Evolutionary conservation across 2,113 vertebrate species (phyloP).

Genomic region (Albula goreensis): DNA sequence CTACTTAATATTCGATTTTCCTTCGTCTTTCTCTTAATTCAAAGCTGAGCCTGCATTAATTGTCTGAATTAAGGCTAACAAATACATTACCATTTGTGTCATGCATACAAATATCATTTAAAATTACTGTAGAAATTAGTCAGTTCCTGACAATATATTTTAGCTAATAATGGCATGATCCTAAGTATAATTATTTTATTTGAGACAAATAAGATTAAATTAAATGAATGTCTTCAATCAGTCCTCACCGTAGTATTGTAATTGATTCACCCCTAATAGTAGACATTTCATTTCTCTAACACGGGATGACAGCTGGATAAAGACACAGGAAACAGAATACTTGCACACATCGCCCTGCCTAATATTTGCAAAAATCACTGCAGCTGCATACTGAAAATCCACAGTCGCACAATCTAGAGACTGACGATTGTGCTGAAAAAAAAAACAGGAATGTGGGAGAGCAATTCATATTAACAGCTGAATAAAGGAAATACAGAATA

Average conservation of each 20-base stretch:
- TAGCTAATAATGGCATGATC: background rate
- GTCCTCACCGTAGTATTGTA: background rate
- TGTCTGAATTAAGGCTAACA: background rate
- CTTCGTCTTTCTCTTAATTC: too few relatives aligned
- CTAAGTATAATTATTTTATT: background rate
- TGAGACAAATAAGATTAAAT: background rate
- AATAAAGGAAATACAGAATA: background rate
- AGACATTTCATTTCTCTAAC: constrained; percentile 22
- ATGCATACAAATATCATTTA: background rate
- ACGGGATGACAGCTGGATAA: background rate
- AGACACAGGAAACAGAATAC: constrained; percentile 9
- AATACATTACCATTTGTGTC: background rate
- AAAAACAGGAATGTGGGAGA: background rate
- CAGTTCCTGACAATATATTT: background rate
- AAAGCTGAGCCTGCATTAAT: background rate
- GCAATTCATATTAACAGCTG: background rate
- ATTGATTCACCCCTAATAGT: constrained; percentile 37
- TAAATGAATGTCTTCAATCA: background rate
- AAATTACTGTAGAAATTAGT: background rate
- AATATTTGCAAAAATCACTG: background rate
- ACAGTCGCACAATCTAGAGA: background rate
- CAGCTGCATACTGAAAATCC: background rate
- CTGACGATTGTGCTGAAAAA: background rate
- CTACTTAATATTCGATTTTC: background rate
- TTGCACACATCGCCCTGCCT: background rate